phyloP scores from a whole-genome alignment of 2,797 vertebrate species.

The Enteromius paludinosus region DNA sequence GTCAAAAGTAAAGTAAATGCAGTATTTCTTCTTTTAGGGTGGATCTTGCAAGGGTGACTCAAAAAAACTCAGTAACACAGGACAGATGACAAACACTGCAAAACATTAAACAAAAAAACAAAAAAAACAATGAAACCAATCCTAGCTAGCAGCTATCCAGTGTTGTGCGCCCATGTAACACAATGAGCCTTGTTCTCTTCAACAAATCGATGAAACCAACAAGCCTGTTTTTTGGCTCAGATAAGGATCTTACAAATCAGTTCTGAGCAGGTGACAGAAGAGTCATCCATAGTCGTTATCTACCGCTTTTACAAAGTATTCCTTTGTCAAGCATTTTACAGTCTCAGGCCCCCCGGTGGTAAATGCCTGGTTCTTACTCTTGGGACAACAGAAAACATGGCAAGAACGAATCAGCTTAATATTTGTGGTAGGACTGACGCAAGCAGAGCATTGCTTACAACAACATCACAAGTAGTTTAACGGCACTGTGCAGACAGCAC shows the following conservation, averaged over 20 bases:
- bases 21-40: background rate
- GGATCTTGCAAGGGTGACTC: background rate
- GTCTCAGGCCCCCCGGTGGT: conserved; percentile 10
- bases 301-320: conserved; percentile 14
- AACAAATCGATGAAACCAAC: conserved; percentile 36
- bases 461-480: conserved; percentile 28
- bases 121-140: background rate
- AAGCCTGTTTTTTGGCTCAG: conserved; percentile 12
- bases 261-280: conserved; percentile 25
- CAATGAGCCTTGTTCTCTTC: conserved; percentile 21
- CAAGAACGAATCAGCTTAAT: conserved; percentile 32
- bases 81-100: background rate
- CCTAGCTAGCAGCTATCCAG: background rate
- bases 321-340: conserved; percentile 6
- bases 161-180: conserved; percentile 9
- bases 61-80: background rate
- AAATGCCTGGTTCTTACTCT: background rate
- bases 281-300: conserved; percentile 8
- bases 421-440: conserved; percentile 24
- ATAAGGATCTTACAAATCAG: conserved; percentile 25
- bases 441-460: conserved; percentile 29
- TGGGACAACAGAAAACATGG: background rate
- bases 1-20: background rate
- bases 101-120: background rate
- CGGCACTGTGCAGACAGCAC: conserved; percentile 13